Evolutionary conservation across 2,797 vertebrate species (phyloP).

Genomic region (Coilia nasus): DNA sequence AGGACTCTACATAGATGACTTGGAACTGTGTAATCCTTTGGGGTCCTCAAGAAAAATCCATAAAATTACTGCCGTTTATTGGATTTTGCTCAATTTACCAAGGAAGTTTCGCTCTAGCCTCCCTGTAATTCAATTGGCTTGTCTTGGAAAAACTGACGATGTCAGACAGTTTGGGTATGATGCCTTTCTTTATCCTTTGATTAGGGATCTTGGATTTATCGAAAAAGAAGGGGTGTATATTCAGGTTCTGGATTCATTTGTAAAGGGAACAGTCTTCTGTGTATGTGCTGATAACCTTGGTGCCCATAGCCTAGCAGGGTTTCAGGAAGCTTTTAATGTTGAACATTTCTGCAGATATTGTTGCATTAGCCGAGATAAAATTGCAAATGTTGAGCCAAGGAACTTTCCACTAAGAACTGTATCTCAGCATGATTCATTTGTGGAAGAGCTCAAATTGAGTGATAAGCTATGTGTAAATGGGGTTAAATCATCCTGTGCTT

Average conservation of each 20-base stretch:
- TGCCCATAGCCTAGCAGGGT: conserved; percentile 37
- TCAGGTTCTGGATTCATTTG: conserved; percentile 14
- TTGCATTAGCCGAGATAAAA: conserved; percentile 31
- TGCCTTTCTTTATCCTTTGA: conserved; percentile 26
- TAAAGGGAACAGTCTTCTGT: conserved; percentile 39
- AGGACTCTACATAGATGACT: conserved; percentile 23
- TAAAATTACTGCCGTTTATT: conserved; percentile 40
- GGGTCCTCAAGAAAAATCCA: conserved; percentile 36
- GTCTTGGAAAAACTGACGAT: conserved; percentile 23
- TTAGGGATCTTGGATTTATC: conserved; percentile 19
- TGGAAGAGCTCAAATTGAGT: conserved; percentile 29
- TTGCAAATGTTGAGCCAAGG: conserved; percentile 9
- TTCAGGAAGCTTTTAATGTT: conserved; percentile 46
- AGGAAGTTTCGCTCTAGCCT: conserved; percentile 24
- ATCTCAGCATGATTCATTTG: conserved; percentile 32
- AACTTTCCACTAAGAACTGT: conserved; percentile 38
- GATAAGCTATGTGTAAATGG: conserved; percentile 23
- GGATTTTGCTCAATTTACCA: conserved; percentile 39
- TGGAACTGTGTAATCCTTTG: conserved; percentile 34
- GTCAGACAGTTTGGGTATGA: conserved; percentile 26
- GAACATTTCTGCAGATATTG: conserved; percentile 44
- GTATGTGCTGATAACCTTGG: conserved; percentile 46
- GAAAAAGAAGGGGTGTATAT: conserved; percentile 44
- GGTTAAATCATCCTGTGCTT: conserved; percentile 42
- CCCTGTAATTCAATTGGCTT: conserved; percentile 30